Conservation (phyloP, 2,113 vertebrate genomes). For the Ageneiosus marmoratus region DNA sequence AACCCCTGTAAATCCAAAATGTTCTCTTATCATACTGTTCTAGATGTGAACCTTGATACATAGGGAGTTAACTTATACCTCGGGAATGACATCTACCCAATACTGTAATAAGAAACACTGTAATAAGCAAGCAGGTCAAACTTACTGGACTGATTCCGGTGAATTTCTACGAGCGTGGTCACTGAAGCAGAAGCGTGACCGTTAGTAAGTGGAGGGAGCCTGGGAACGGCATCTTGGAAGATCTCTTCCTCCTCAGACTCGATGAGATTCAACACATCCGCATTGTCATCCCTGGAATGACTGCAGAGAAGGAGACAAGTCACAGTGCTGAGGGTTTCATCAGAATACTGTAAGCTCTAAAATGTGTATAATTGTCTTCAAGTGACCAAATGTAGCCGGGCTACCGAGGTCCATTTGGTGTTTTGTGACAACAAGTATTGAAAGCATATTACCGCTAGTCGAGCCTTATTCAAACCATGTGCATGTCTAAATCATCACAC, state of each 20-base stretch:
- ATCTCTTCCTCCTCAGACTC: slow-evolving; percentile 84
- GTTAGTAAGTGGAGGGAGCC: slow-evolving; percentile 66
- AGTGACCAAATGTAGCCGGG: not conserved
- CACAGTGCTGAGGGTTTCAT: not conserved
- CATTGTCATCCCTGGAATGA: slow-evolving; percentile 56
- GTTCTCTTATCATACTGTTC: not conserved
- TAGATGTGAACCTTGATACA: not conserved
- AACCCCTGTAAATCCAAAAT: too few species aligned
- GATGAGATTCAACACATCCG: slow-evolving; percentile 84
- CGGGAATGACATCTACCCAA: not conserved
- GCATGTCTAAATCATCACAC: not conserved
- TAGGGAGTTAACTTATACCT: not conserved
- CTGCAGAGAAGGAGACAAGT: slow-evolving; percentile 45
- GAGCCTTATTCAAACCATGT: not conserved
- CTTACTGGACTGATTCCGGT: slow-evolving; percentile 69
- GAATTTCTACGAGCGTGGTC: slow-evolving; percentile 73
- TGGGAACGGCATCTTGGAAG: slow-evolving; percentile 62
- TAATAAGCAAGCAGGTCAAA: not conserved
- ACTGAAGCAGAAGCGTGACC: slow-evolving; percentile 56
- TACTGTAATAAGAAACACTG: not conserved
- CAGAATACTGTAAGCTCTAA: not conserved
- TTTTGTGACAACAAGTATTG: not conserved
- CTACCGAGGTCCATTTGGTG: not conserved
- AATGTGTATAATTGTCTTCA: not conserved
- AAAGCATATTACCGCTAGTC: not conserved